Percentiles rank a stretch among this genome's conserved stretches.
phyloP scores from a whole-genome alignment of 1,140 invertebrate genomes.

The Pseudoatta argentina region DNA sequence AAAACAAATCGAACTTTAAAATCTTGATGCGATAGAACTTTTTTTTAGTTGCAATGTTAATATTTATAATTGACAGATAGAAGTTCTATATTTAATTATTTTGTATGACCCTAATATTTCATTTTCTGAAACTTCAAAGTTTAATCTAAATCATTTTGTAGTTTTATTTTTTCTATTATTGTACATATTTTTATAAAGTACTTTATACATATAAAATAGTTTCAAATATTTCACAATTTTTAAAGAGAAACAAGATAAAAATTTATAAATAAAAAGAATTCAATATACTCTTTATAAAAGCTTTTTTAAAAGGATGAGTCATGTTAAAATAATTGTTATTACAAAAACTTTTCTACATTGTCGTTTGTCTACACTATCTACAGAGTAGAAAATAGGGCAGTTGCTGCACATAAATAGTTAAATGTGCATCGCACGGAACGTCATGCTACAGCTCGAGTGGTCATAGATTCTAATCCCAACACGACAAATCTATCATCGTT shows the following conservation, averaged over 20 bases:
- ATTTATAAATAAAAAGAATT: not conserved
- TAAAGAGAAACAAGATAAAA: not conserved
- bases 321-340: not conserved
- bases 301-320: not conserved
- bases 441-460: not conserved
- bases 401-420: not conserved
- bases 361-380: not conserved
- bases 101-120: not conserved
- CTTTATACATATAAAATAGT: not conserved
- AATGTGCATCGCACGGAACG: not conserved
- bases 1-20: conserved; percentile 12
- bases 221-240: not conserved
- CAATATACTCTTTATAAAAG: not conserved
- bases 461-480: conserved; percentile 37
- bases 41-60: not conserved
- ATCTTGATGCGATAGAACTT: not conserved
- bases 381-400: not conserved
- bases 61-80: not conserved
- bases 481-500: conserved; percentile 48
- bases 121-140: conserved; percentile 8
- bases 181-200: not conserved
- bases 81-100: not conserved
- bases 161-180: not conserved
- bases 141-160: not conserved
- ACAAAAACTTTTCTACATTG: not conserved